Base-by-base conservation (phyloP, 2,113 vertebrate genomes). In the Clinocottus analis region DNA sequence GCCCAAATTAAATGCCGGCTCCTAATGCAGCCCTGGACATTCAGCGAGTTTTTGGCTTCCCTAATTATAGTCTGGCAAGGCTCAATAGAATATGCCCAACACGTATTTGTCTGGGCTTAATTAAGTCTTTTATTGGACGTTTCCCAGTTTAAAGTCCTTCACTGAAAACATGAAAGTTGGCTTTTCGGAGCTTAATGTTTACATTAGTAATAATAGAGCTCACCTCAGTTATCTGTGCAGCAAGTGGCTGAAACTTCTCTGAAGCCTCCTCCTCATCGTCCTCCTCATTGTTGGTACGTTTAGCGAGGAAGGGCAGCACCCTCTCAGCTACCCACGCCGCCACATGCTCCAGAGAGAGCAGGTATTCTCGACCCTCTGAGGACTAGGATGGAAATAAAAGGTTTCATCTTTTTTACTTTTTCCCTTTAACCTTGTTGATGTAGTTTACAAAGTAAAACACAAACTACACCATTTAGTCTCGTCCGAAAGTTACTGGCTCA, bases 191-290 rank as follows among this genome's bases (percentile, higher is more conserved):
- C 31, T 41, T 8, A 2, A 7, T 13, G 5, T 63, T 62, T 7
- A 3, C 4, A 53, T n/a, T 1, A 29, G 16, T 17, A 27, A 49
- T 2, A 37, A 37, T 5, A 6, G 45, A 64, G 55, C 94, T 95
- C 79, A 98, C 98, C 95, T 98, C 95, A 29, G 96, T 91, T 16
- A 96, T 94, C 64, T 93, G 89, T 77, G 93, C 93, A 58, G 94
- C 94, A 80, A 96, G 62, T 2, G 77, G 85, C 59, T 53, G 89
- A 7, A 82, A 80, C 45, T 77, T 80, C 80, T 94, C 93, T 16
- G 85, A 78, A 62, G 93, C 93, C 45, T 88, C 88, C 56, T 63
- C 74, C 7, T 47, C 59, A 3, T 93, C 93, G 25, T 89, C 90
- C 43, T 66, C 77, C 1, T 87, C 84, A 47, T 80, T 90, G 3